Conservation (phyloP, 92 coral and sea anemone species). For the Umimayanthus chanpuru region DNA sequence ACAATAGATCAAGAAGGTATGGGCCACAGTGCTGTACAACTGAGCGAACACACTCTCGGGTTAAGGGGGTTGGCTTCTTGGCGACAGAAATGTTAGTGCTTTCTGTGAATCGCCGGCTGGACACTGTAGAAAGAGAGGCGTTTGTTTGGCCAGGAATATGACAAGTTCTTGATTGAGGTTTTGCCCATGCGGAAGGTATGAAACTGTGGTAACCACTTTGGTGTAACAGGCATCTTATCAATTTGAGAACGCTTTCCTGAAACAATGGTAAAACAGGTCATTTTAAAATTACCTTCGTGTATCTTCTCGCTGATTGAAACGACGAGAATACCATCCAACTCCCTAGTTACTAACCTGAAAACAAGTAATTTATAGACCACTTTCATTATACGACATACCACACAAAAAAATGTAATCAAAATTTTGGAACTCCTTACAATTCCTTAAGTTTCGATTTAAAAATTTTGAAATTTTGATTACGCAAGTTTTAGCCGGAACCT, state of each 20-base stretch:
- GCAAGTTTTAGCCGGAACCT: no score
- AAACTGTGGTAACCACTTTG: background rate
- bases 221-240: conserved; percentile 67
- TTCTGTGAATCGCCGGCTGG: background rate
- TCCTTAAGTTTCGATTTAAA: no score
- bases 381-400: no score
- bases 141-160: background rate
- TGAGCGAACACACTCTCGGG: conserved; percentile 59
- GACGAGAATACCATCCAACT: no score
- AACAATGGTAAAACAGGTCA: background rate
- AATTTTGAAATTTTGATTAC: no score
- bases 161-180: background rate
- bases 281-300: no score
- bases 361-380: no score
- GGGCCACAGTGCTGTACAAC: conserved; percentile 80
- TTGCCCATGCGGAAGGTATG: background rate
- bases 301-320: no score
- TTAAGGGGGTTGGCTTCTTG: background rate
- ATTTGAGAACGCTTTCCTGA: conserved; percentile 54
- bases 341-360: no score
- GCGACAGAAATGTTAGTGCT: background rate
- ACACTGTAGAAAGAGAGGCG: background rate
- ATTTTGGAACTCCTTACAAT: no score
- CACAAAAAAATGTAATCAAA: no score
- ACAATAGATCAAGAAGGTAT: conserved; percentile 68